Base-by-base conservation (phyloP, 2,797 vertebrate species). In the Ctenosaura bakeri region DNA sequence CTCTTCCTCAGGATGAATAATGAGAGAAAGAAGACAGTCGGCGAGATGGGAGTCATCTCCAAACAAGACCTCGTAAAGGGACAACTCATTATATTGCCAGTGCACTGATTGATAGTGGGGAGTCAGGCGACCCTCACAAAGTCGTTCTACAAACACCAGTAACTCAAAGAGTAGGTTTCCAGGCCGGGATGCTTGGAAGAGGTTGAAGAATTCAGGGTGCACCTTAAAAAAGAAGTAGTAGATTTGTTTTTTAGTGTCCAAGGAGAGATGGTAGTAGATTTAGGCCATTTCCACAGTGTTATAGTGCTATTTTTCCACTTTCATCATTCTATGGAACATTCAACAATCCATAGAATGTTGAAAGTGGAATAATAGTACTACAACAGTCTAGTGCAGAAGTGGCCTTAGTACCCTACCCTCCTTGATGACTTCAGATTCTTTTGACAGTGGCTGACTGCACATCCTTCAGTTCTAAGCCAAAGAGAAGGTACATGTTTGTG, bases 21-120 rank as follows among this genome's bases (percentile, higher is more conserved):
- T 88, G 4, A 92, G 85, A 35, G 95, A 89, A 0, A 95, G 94
- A 84, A 95, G 92, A 13, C 87, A 83, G 79, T 95, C 74, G 0
- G 94, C 88, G n/a, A 89, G 82, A 8, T 88, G 90, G 0, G 94
- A 95, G 38, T 88, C 89, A 0, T 89, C 79, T 24, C 95, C 93
- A 1, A 94, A 93, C 54, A 96, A 93, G 2, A 81, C 77, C 46
- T 93, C 73, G 0, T 92, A 84, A 18, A 92, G 91, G 77, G 95
- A 96, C 42, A 38, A 84, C 3, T 93, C 92, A 0, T 94, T 94
- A 88, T 95, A 95, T 54, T 94, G 91, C 95, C 95, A 96, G 2
- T 93, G 92, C 79, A 95, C 92, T 0, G 93, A 91, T 0, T 78
- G 91, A 93, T 90, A 94, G 0, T 83, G 62, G 4, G 90, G 62